Percentiles rank a stretch among this genome's conserved stretches.
Conservation (phyloP, 2,113 vertebrate genomes). For the Hystrix cristata region DNA sequence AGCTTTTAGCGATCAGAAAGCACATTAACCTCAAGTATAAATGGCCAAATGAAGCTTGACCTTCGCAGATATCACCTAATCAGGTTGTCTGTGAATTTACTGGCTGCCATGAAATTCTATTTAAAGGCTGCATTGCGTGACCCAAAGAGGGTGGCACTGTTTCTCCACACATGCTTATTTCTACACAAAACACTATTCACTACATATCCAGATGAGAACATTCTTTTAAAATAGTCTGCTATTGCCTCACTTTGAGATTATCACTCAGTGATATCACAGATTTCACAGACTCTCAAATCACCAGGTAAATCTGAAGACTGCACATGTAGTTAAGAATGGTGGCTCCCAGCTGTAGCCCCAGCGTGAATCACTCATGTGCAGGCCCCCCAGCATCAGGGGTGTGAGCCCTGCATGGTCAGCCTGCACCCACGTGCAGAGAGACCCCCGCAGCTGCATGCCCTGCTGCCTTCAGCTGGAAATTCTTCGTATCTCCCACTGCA, state of each 20-base stretch:
- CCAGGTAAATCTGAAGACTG: not conserved
- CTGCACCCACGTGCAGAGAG: not conserved
- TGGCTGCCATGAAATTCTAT: not conserved
- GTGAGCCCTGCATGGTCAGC: accelerated
- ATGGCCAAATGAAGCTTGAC: not conserved
- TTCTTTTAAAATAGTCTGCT: not conserved
- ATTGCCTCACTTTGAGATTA: not conserved
- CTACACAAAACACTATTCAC: not conserved
- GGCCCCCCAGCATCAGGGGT: too few species aligned
- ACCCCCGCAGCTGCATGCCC: accelerated
- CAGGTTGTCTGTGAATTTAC: not conserved
- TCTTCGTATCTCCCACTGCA: not conserved
- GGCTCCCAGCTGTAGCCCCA: not conserved
- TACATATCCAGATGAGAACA: not conserved
- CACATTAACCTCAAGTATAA: not conserved
- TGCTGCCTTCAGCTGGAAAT: not conserved
- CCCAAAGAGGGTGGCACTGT: not conserved
- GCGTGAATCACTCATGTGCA: not conserved
- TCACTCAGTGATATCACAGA: not conserved
- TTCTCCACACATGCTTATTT: not conserved
- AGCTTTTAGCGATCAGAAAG: not conserved
- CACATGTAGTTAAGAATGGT: not conserved
- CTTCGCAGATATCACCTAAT: not conserved
- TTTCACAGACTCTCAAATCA: not conserved
- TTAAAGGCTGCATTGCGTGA: not conserved